These are phyloP conservation scores for Drosophila nigricruria DNA, from an alignment of 2,888 invertebrate genomes.

Conservation along the genomic window DNA sequence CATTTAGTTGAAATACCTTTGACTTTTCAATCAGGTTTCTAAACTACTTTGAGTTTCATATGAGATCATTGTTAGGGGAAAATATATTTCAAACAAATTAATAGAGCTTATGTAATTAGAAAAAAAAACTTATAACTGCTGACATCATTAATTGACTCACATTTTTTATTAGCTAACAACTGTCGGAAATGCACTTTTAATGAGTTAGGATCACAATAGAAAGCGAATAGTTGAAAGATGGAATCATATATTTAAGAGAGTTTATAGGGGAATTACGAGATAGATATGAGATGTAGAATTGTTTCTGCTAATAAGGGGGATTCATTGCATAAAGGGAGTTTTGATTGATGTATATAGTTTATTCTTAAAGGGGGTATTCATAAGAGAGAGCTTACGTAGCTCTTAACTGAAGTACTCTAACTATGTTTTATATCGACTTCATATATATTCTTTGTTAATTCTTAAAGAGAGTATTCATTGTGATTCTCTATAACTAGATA, in stretches of 20 bases:
- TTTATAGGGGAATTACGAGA: not conserved
- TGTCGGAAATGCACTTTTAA: conserved; percentile 19
- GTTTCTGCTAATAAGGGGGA: not conserved
- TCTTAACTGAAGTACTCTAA: too few species aligned
- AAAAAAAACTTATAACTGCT: conserved; percentile 5
- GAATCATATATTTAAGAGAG: not conserved
- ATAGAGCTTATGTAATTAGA: conserved; percentile 4
- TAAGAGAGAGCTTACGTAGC: too few species aligned
- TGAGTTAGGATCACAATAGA: conserved; percentile 1
- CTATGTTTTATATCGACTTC: too few species aligned
- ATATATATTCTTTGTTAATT: too few species aligned
- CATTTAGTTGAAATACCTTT: not conserved
- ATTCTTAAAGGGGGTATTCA: too few species aligned
- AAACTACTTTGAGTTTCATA: not conserved
- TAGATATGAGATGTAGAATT: not conserved
- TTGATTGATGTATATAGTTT: not conserved
- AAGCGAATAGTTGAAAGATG: conserved; percentile 1
- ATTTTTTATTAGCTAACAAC: conserved; percentile 13
- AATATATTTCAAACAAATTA: conserved; percentile 1
- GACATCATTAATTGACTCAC: conserved; percentile 46
- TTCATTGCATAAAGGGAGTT: not conserved
- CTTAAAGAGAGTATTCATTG: not conserved
- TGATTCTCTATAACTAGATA: not conserved
- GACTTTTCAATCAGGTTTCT: conserved; percentile 29
- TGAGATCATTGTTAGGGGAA: conserved; percentile 3